Evolutionary conservation across 2,888 invertebrate species (phyloP).

Genomic region (Autographa pulchrina): DNA sequence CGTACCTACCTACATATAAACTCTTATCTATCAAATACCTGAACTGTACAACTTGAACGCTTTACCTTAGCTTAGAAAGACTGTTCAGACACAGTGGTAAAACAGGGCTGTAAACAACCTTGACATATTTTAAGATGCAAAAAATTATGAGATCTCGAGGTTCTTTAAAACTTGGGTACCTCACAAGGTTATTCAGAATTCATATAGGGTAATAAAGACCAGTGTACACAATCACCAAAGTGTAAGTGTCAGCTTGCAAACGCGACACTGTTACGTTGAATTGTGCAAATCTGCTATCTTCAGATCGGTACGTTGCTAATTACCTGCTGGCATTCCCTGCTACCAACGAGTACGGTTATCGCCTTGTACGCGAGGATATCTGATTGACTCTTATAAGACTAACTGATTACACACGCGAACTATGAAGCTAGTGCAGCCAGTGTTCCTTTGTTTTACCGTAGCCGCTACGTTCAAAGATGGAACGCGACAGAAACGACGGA

Average conservation of each 20-base stretch:
- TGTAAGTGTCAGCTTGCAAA: constrained; percentile 43
- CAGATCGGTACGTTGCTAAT: constrained; percentile 62
- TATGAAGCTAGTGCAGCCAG: constrained; percentile 26
- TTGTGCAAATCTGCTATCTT: constrained; percentile 50
- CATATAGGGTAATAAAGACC: constrained; percentile 1
- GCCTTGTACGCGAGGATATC: constrained; percentile 51
- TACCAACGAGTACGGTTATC: constrained; percentile 49
- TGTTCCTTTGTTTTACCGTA: constrained; percentile 44
- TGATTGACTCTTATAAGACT: constrained; percentile 52
- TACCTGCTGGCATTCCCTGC: constrained; percentile 58
- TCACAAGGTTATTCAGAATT: background rate
- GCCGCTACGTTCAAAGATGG: constrained; percentile 16
- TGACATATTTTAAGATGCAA: too few relatives aligned
- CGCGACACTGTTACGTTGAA: constrained; percentile 42
- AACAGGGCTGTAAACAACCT: too few relatives aligned
- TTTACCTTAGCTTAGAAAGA: too few relatives aligned
- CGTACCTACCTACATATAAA: background rate
- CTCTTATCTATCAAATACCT: too few relatives aligned
- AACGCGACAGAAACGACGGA: constrained; percentile 21
- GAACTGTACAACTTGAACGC: background rate
- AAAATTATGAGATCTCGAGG: too few relatives aligned
- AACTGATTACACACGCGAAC: constrained; percentile 56
- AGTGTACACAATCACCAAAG: constrained; percentile 25
- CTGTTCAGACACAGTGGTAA: too few relatives aligned
- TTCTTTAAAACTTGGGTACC: background rate